These are phyloP conservation scores for Protomyctophum bolini DNA, from an alignment of 2,113 vertebrate genomes.

Conservation along the genomic window DNA sequence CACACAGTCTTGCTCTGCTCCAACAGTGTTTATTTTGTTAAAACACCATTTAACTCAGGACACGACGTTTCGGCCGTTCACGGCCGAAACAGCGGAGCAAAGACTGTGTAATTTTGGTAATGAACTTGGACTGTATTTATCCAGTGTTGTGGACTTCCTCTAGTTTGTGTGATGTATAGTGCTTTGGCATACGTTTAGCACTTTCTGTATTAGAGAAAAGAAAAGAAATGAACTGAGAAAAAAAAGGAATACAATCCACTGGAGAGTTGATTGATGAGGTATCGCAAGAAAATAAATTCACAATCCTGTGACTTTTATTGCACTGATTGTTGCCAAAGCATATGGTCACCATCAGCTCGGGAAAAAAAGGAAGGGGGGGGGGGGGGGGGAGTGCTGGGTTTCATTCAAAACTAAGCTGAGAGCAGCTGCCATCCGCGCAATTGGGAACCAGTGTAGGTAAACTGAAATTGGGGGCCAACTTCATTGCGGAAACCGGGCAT, in stretches of 20 bases:
- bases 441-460: constrained; percentile 58
- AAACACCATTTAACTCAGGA: no score
- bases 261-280: constrained; percentile 59
- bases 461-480: constrained; percentile 47
- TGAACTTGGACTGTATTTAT: constrained; percentile 37
- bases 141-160: constrained; percentile 18
- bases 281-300: constrained; percentile 63
- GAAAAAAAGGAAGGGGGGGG: constrained; percentile 30
- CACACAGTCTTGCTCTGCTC: no score
- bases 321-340: constrained; percentile 63
- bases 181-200: constrained; percentile 42
- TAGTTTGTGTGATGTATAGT: constrained; percentile 30
- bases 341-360: constrained; percentile 59
- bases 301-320: constrained; percentile 58
- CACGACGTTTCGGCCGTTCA: no score
- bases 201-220: constrained; percentile 28
- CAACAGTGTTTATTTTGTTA: no score
- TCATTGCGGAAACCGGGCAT: constrained; percentile 59
- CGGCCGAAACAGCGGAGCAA: no score
- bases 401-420: constrained; percentile 61
- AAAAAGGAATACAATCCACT: constrained; percentile 20
- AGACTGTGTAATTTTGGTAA: not conserved
- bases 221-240: not conserved
- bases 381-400: constrained; percentile 46
- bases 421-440: constrained; percentile 58